These are phyloP conservation scores for Ephestia elutella DNA, from an alignment of 1,140 invertebrate species.

Conservation along the genomic window DNA sequence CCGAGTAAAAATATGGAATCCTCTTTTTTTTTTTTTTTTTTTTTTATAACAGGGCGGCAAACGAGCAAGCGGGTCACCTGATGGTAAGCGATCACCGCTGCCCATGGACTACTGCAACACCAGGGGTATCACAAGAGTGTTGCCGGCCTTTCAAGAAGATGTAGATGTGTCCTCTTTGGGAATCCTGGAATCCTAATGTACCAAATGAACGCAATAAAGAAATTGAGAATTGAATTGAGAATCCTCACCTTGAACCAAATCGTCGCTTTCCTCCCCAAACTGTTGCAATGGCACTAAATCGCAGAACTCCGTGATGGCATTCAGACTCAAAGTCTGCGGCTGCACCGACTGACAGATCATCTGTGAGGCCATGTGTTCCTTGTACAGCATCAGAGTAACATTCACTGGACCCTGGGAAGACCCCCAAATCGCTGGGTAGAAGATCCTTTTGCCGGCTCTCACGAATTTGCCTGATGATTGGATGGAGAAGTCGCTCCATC, in stretches of 20 bases:
- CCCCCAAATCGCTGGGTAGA: slow-evolving; percentile 82
- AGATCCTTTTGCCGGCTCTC: slow-evolving; percentile 80
- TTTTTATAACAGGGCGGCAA: too few species aligned
- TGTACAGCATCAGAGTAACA: slow-evolving; percentile 82
- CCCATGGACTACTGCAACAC: too few species aligned
- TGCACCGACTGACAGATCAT: slow-evolving; percentile 72
- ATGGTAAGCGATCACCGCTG: too few species aligned
- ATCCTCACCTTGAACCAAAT: slow-evolving; percentile 78
- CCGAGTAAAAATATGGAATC: too few species aligned
- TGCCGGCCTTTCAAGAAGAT: too few species aligned
- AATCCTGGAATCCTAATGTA: too few species aligned
- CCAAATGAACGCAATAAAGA: too few species aligned
- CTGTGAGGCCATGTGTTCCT: slow-evolving; percentile 77
- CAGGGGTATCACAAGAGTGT: too few species aligned
- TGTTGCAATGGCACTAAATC: slow-evolving; percentile 82
- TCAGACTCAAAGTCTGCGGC: slow-evolving; percentile 77
- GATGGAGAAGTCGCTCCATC: slow-evolving; percentile 81
- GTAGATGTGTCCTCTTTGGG: too few species aligned
- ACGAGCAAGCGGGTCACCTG: too few species aligned
- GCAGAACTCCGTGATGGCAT: slow-evolving; percentile 85
- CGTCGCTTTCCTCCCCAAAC: slow-evolving; percentile 71
- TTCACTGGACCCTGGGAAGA: slow-evolving; percentile 75
- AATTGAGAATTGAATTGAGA: not conserved
- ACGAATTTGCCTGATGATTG: slow-evolving; percentile 69
- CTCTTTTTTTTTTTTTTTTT: too few species aligned